phyloP scores from a whole-genome alignment of 1,140 invertebrate genomes.

The Formica selysi region DNA sequence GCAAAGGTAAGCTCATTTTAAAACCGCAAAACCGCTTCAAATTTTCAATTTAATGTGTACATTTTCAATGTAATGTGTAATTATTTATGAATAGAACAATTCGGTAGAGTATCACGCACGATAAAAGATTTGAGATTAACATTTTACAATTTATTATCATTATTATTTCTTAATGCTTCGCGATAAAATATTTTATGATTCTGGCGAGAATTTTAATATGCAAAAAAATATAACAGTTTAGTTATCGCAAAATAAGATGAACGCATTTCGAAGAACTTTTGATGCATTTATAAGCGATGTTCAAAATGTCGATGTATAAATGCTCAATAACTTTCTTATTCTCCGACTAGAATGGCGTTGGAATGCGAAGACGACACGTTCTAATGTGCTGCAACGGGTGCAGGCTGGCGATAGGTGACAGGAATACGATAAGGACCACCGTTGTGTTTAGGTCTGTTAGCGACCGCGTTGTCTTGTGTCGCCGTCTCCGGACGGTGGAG shows the following conservation, averaged over 20 bases:
- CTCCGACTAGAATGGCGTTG: background rate
- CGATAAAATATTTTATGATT: too few species aligned
- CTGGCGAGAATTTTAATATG: background rate
- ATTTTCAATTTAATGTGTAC: background rate
- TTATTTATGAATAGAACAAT: background rate
- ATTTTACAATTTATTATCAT: too few species aligned
- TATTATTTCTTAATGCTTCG: too few species aligned
- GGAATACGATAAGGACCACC: constrained; percentile 44
- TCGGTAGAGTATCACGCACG: background rate
- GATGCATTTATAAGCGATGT: background rate
- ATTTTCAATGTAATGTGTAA: background rate
- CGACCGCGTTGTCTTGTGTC: constrained; percentile 4
- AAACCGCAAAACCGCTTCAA: background rate
- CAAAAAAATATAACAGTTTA: background rate
- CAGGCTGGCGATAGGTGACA: constrained; percentile 43
- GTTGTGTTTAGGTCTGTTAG: constrained; percentile 62
- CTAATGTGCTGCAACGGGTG: constrained; percentile 40
- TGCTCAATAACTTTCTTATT: constrained; percentile 6
- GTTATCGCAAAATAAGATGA: background rate
- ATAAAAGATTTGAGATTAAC: background rate
- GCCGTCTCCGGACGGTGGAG: background rate
- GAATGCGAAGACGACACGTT: background rate
- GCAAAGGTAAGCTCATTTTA: background rate
- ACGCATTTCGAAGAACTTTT: background rate
- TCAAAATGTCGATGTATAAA: background rate